phyloP scores from a whole-genome alignment of 2,888 invertebrate genomes.

The Junonia oenone region DNA sequence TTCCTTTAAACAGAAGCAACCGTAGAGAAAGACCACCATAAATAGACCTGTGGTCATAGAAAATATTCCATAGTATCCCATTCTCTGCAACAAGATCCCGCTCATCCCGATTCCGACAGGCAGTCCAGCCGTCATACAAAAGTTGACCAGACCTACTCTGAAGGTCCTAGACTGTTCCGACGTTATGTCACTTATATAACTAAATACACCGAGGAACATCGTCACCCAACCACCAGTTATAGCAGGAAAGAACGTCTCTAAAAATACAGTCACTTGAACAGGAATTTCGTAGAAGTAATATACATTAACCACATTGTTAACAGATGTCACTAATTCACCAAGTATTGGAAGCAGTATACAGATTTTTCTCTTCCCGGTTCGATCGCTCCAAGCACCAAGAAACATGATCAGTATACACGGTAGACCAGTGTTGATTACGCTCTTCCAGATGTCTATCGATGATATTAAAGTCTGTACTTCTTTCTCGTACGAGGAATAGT shows the following conservation, averaged over 20 bases:
- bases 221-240: slow-evolving; percentile 78
- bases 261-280: slow-evolving; percentile 71
- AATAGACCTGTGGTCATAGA: slow-evolving; percentile 57
- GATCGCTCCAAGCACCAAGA: slow-evolving; percentile 82
- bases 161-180: slow-evolving; percentile 78
- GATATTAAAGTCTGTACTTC: slow-evolving; percentile 80
- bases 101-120: slow-evolving; percentile 78
- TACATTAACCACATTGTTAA: slow-evolving; percentile 75
- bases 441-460: slow-evolving; percentile 78
- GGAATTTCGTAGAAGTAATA: slow-evolving; percentile 80
- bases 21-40: slow-evolving; percentile 84
- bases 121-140: slow-evolving; percentile 79
- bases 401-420: slow-evolving; percentile 80
- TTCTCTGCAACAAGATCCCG: slow-evolving; percentile 62
- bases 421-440: slow-evolving; percentile 73
- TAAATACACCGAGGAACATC: slow-evolving; percentile 80
- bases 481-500: slow-evolving; percentile 81
- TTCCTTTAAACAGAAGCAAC: slow-evolving; percentile 84
- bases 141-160: slow-evolving; percentile 81
- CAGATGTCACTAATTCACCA: slow-evolving; percentile 72
- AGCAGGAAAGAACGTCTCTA: slow-evolving; percentile 75
- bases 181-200: slow-evolving; percentile 82
- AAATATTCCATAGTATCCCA: slow-evolving; percentile 72
- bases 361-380: slow-evolving; percentile 77
- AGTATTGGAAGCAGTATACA: slow-evolving; percentile 78